These are phyloP conservation scores for Ischnura elegans DNA, from an alignment of 2,888 invertebrate genomes.

Conservation along the genomic window DNA sequence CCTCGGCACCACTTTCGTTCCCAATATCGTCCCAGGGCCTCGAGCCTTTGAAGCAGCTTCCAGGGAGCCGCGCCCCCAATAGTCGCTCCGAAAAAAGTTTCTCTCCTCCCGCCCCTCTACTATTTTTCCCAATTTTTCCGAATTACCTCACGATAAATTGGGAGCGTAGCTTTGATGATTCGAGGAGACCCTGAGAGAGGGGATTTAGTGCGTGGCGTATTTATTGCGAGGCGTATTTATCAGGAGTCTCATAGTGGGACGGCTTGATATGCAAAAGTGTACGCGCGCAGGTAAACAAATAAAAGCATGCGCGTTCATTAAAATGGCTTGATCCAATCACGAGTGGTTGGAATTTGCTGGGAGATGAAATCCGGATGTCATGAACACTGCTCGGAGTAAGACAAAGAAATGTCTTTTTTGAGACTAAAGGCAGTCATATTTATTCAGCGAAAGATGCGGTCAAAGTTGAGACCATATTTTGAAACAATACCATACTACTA, in stretches of 20 bases:
- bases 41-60: background rate
- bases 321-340: no score
- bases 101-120: no score
- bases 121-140: background rate
- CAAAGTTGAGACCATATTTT: no score
- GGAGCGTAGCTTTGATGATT: conserved; percentile 10
- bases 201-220: background rate
- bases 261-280: background rate
- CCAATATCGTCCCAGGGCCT: conserved; percentile 15
- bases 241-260: background rate
- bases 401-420: no score
- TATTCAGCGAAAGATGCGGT: no score
- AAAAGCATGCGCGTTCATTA: no score
- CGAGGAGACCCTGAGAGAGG: background rate
- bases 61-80: background rate
- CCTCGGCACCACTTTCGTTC: background rate
- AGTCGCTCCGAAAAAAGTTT: background rate
- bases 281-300: no score
- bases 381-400: no score
- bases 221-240: background rate
- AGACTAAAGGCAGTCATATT: no score
- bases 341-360: no score
- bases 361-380: no score
- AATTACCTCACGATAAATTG: conserved; percentile 9
- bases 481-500: no score